Evolutionary conservation across 1,140 invertebrate species (phyloP).

Genomic region (Pogonus chalceus): DNA sequence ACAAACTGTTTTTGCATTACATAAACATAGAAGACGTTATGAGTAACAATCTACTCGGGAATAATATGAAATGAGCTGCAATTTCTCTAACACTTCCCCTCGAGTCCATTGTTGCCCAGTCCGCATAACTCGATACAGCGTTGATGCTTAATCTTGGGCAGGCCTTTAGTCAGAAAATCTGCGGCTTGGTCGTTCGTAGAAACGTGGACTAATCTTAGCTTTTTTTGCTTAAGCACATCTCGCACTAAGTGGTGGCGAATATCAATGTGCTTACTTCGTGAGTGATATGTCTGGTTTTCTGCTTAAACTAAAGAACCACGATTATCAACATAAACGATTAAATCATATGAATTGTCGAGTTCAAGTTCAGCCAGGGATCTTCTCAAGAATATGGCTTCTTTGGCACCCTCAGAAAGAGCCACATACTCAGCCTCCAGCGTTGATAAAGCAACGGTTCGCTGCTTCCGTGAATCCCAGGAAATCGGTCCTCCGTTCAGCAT

Average conservation of each 20-base stretch:
- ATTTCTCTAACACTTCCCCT: no score
- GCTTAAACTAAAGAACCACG: conserved; percentile 30
- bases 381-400: conserved; percentile 24
- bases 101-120: no score
- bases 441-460: conserved; percentile 29
- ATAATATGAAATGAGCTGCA: no score
- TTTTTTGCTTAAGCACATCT: conserved; percentile 15
- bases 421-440: conserved; percentile 36
- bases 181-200: conserved; percentile 22
- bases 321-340: conserved; percentile 30
- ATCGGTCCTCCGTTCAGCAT: conserved; percentile 22
- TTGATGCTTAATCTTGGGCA: no score
- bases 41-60: no score
- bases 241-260: conserved; percentile 30
- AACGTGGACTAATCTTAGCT: conserved; percentile 20
- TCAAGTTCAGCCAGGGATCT: conserved; percentile 20
- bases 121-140: no score
- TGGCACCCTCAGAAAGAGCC: conserved; percentile 21
- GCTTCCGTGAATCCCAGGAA: conserved; percentile 28
- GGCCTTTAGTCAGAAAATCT: conserved; percentile 26
- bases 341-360: neutral
- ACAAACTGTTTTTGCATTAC: no score
- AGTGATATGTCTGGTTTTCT: conserved; percentile 25
- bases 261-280: conserved; percentile 30
- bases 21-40: no score